Percentiles rank a stretch among this genome's conserved stretches.
Conservation (phyloP, 2,797 vertebrate genomes). For the Lophura swinhoii region DNA sequence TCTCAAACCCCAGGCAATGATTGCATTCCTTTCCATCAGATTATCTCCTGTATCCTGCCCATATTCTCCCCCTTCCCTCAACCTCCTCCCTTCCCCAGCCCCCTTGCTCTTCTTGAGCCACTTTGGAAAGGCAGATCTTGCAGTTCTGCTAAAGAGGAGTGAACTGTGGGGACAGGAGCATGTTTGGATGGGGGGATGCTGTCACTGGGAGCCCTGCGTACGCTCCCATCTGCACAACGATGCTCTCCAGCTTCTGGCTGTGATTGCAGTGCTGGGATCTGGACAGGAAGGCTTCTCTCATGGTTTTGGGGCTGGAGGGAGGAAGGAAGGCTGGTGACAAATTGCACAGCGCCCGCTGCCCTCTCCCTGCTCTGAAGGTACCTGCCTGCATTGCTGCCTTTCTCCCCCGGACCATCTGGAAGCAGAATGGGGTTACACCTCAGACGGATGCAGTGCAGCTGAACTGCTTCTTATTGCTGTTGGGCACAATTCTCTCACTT, state of each 20-base stretch:
- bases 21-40: neutral
- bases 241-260: neutral
- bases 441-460: accelerated
- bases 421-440: accelerated
- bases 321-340: neutral
- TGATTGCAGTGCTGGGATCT: accelerated
- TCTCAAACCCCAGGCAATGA: accelerated
- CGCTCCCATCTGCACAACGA: neutral
- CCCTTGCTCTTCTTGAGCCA: neutral
- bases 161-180: neutral
- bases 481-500: neutral
- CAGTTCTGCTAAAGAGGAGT: accelerated
- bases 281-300: neutral
- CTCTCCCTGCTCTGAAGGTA: neutral
- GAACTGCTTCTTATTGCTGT: accelerated
- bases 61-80: accelerated
- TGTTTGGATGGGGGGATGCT: neutral
- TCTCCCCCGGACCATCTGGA: neutral
- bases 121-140: neutral
- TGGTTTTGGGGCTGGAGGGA: neutral
- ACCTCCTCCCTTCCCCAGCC: too few species aligned
- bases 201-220: neutral
- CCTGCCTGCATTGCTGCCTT: neutral
- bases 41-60: neutral
- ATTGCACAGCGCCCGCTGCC: neutral